A percentile compares a stretch with the other conserved stretches of the same genome.
phyloP scores from a whole-genome alignment of 2,888 invertebrate species.

The Metallyticus violacea region DNA sequence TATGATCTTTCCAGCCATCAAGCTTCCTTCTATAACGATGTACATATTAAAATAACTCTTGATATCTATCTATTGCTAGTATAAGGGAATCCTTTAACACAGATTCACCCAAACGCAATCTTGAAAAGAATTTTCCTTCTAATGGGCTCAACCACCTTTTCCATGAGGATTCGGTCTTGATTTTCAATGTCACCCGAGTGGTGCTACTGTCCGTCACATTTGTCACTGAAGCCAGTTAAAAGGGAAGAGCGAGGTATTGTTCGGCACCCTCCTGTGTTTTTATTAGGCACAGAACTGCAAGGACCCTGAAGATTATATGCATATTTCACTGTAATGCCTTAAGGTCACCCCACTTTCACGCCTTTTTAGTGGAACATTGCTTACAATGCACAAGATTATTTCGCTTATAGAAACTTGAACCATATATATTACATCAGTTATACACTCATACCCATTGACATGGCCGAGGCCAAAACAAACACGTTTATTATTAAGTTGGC shows the following conservation, averaged over 20 bases:
- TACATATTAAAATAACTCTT: too few relatives aligned
- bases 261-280: neutral
- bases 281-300: neutral
- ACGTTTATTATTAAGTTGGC: neutral
- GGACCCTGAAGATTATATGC: neutral
- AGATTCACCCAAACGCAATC: neutral
- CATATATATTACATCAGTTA: neutral
- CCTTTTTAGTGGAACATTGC: neutral
- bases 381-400: neutral
- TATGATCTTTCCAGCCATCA: neutral
- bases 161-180: too few relatives aligned
- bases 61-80: neutral
- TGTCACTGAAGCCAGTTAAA: neutral
- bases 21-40: too few relatives aligned
- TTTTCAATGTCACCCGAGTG: neutral
- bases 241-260: neutral
- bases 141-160: neutral
- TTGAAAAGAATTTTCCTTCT: neutral
- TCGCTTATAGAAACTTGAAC: neutral
- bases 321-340: neutral
- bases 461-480: neutral
- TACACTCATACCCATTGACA: neutral
- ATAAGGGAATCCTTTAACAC: neutral
- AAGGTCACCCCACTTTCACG: neutral
- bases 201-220: neutral